Evolutionary conservation across 2,888 invertebrate genomes (phyloP), one percentile per base, ranked within the genome.

Genomic region (Drosophila fulvimacula): DNA sequence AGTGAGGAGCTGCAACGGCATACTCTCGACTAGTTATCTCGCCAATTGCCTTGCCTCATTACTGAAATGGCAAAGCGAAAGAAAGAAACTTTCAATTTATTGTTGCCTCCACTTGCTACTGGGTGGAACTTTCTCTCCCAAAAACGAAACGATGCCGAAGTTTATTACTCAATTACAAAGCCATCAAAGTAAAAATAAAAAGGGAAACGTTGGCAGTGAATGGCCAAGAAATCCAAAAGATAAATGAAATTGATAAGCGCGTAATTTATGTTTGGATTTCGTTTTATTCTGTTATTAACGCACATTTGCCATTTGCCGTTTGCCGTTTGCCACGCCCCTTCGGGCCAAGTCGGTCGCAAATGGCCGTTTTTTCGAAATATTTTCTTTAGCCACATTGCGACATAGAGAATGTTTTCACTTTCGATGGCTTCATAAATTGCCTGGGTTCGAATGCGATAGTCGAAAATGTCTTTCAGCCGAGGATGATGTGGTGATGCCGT

Each of bases 151-250:
- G 84, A 81, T 88, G 78, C 80, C 72, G 69, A 88, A 88, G 78
- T 88, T 88, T 90, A 88, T 88, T 90, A 90, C 90, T 88, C 90
- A 89, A 88, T 88, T 88, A 88, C 88, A 90, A 87, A 87, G 76
- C 81, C 90, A 90, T 88, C 89, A 87, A 86, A 84, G 76, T 71
- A 73, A 78, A 74, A 84, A 77, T 71, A 73, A 78, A 74, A 74
- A 71, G 69, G 61, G 69, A 73, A 75, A 69, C 57, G 72, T 38
- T 15, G 32, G 53, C 32, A 57, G 62, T 58, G 73, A 63, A 44
- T 49, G 24, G 73, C 68, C 70, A 74, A 81, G 82, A 80, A 88
- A 86, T 89, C 84, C 86, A 55, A 82, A 87, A 88, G 88, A 88
- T 88, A 88, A 88, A 88, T 88, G 88, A 88, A 90, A 90, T 82